Conservation (phyloP, 1,140 invertebrate genomes). For the Tribolium madens region DNA sequence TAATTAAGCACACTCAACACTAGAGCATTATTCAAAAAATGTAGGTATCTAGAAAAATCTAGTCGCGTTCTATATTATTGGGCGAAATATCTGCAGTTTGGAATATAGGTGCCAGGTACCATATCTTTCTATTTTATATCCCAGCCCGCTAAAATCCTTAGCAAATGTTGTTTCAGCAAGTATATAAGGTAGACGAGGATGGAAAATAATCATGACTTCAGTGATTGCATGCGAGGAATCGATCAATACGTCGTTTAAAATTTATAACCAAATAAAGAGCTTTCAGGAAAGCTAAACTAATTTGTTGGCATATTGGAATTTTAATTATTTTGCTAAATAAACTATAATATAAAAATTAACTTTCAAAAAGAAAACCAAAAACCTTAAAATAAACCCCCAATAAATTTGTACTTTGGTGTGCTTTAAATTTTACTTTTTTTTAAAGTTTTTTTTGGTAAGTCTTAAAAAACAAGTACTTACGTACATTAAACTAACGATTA, state of each 20-base stretch:
- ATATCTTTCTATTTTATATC: constrained; percentile 31
- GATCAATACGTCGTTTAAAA: constrained; percentile 27
- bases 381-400: no score
- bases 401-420: no score
- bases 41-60: background rate
- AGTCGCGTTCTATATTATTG: background rate
- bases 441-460: no score
- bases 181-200: background rate
- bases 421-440: no score
- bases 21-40: background rate
- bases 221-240: constrained; percentile 10
- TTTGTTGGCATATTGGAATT: no score
- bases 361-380: background rate
- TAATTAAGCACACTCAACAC: background rate
- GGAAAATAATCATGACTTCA: constrained; percentile 6
- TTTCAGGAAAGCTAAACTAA: background rate
- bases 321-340: no score
- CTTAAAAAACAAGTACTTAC: no score
- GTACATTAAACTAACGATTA: no score
- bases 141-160: constrained; percentile 26
- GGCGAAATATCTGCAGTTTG: constrained; percentile 29
- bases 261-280: constrained; percentile 4
- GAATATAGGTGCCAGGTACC: constrained; percentile 20
- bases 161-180: background rate
- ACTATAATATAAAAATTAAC: no score